Conservation (phyloP, 2,797 vertebrate genomes). For the Cossypha niveicapilla region DNA sequence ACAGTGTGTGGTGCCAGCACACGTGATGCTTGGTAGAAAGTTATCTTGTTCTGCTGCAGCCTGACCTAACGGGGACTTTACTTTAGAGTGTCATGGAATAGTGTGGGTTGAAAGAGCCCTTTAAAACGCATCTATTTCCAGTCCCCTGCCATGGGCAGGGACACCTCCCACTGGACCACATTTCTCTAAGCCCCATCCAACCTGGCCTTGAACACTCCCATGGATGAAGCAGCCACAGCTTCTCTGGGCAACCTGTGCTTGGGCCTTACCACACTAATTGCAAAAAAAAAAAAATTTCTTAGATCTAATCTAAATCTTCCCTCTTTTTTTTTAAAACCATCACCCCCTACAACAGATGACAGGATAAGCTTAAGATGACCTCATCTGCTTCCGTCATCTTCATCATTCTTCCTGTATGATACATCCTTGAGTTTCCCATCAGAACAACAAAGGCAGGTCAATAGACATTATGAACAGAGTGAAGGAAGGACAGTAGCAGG, state of each 20-base stretch:
- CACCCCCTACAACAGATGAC: not conserved
- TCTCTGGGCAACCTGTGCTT: not conserved
- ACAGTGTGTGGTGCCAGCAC: not conserved
- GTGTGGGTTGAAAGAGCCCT: not conserved
- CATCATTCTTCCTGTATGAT: not conserved
- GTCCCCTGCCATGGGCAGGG: not conserved
- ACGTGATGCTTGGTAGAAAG: not conserved
- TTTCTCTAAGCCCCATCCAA: not conserved
- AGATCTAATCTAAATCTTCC: not conserved
- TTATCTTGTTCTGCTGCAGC: not conserved
- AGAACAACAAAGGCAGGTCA: not conserved
- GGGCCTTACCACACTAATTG: not conserved
- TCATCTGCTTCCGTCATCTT: not conserved
- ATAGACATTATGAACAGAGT: not conserved
- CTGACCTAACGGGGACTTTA: not conserved
- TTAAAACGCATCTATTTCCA: not conserved
- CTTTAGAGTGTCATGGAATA: fast-evolving
- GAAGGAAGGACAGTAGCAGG: not conserved
- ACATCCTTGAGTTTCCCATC: not conserved
- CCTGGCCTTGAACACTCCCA: not conserved
- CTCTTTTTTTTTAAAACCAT: not conserved
- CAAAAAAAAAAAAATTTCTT: not conserved
- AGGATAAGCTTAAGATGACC: not conserved
- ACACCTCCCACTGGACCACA: not conserved
- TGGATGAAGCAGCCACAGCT: not conserved